Evolutionary conservation across 2,888 invertebrate species (phyloP), one percentile per base, ranked within the genome.

Genomic region (Galerucella nymphaeae): DNA sequence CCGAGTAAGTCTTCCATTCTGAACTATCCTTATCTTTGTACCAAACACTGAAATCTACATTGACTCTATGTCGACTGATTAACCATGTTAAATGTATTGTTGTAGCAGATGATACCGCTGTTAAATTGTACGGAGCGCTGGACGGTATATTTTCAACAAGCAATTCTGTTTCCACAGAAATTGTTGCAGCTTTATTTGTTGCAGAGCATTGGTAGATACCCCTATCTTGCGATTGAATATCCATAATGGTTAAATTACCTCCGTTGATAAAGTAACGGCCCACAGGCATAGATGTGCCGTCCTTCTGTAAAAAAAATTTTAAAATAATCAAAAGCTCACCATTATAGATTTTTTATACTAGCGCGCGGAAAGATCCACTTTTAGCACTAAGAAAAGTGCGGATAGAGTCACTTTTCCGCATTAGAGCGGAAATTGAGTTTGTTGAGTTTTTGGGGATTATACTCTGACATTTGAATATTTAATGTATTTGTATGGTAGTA

Each of bases 101-200:
- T 79, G 90, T 90, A 75, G 89, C 88, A 0, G 92, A 90, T 67
- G 94, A 91, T 75, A 91, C 91, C 23, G 95, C 96, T 23, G 93
- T 91, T 58, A 98, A 89, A 87, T 95, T 94, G 87, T 94, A 93
- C 0, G 97, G 97, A 16, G 97, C 96, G 82, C 96, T 92, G n/a
- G 96, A 96, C 38, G 96, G 93, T 66, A 94, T 92, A 84, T 94
- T 96, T 88, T 95, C 92, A 62, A 96, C 93, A 85, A 94, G 90
- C 73, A 96, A 88, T 88, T 95, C 95, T 0, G 94, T 91, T 87
- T 94, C 94, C 1, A 91, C 91, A 30, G 90, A 90, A 63, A 96
- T 92, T n/a, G 93, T 93, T 59, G 95, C 95, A 6, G 96, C 96
- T 82, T 94, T 95, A 88, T 97, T 97, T 79, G 92, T 92, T 2